Evolutionary conservation across 2,888 invertebrate species (phyloP).

Genomic region (Papilio gigon): DNA sequence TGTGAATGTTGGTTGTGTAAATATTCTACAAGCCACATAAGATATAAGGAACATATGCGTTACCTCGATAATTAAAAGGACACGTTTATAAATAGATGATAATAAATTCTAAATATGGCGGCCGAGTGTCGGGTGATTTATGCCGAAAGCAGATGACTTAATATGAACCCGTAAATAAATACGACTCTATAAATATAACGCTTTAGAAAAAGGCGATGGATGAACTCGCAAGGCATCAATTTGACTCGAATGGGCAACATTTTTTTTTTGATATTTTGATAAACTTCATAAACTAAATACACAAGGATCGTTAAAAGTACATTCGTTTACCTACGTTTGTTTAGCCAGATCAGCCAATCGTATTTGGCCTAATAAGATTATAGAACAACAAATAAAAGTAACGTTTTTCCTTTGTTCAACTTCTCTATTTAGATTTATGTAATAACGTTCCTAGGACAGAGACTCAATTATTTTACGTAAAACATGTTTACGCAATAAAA

Average conservation of each 20-base stretch:
- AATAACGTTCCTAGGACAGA: background rate
- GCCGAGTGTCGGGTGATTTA: conserved; percentile 13
- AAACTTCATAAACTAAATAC: too few relatives aligned
- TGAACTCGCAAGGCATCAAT: background rate
- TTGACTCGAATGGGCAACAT: too few relatives aligned
- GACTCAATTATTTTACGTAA: background rate
- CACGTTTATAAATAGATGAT: conserved; percentile 17
- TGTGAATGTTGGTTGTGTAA: too few relatives aligned
- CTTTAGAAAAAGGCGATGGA: background rate
- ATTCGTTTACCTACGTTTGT: too few relatives aligned
- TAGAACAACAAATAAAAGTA: too few relatives aligned
- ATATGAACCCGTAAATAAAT: conserved; percentile 27
- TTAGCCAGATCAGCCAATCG: too few relatives aligned
- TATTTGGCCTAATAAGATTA: too few relatives aligned
- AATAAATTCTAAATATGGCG: conserved; percentile 22
- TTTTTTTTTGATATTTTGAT: too few relatives aligned
- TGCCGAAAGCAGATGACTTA: conserved; percentile 16
- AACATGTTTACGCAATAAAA: conserved; percentile 1
- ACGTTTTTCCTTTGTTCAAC: too few relatives aligned
- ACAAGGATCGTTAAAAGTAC: too few relatives aligned
- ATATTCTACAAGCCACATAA: background rate
- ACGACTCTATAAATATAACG: conserved; percentile 9
- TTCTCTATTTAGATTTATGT: too few relatives aligned
- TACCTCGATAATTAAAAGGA: background rate
- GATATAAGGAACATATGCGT: background rate